A percentile compares a stretch with the other conserved stretches of the same genome.
Evolutionary conservation across 2,113 vertebrate genomes (phyloP).

Genomic region (Psammodynastes pulverulentus): DNA sequence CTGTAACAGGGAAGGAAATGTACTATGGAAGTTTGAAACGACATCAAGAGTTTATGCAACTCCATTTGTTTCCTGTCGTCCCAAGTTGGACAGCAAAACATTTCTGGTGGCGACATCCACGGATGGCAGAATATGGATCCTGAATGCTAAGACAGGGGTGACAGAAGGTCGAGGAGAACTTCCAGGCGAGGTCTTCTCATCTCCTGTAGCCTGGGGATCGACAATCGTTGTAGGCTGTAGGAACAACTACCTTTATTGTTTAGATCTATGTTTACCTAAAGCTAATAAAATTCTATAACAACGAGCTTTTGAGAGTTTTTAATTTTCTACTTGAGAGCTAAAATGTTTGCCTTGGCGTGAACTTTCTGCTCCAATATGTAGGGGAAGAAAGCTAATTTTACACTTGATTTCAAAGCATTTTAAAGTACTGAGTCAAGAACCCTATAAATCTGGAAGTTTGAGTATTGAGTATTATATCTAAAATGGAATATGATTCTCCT

Average conservation of each 20-base stretch:
- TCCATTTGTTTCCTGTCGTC: slow-evolving; percentile 79
- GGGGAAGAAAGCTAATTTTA: neutral
- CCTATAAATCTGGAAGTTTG: neutral
- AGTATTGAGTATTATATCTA: neutral
- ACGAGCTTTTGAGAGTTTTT: neutral
- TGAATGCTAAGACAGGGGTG: slow-evolving; percentile 76
- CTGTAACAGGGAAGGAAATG: slow-evolving; percentile 74
- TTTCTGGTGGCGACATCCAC: slow-evolving; percentile 83
- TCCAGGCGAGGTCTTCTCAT: slow-evolving; percentile 90
- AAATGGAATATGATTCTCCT: neutral
- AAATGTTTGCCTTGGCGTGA: neutral
- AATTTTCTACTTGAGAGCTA: neutral
- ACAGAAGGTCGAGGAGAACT: slow-evolving; percentile 67
- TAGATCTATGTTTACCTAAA: slow-evolving; percentile 66
- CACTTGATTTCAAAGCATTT: neutral
- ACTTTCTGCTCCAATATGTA: neutral
- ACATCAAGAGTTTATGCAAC: slow-evolving; percentile 83
- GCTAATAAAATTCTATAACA: neutral
- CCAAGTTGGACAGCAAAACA: slow-evolving; percentile 41
- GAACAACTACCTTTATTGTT: slow-evolving; percentile 89
- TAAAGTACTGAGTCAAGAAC: neutral
- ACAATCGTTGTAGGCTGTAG: slow-evolving; percentile 87
- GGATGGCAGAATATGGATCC: slow-evolving; percentile 87
- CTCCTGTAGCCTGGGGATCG: slow-evolving; percentile 78
- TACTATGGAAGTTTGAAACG: slow-evolving; percentile 84